phyloP scores from a whole-genome alignment of 2,888 invertebrate species.

The Sialis fuliginosa region DNA sequence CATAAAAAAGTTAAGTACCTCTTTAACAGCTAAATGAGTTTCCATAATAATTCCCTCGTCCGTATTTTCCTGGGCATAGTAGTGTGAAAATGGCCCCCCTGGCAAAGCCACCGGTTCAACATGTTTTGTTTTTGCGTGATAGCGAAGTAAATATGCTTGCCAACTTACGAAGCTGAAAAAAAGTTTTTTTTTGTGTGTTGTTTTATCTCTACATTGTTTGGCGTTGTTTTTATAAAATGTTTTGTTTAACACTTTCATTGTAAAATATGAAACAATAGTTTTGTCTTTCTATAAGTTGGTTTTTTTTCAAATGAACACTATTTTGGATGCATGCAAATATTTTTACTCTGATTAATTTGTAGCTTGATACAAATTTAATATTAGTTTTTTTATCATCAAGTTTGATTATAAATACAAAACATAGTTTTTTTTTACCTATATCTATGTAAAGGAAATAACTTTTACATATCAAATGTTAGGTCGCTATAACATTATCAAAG shows the following conservation, averaged over 20 bases:
- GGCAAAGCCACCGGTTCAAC: slow-evolving; percentile 48
- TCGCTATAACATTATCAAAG: no score
- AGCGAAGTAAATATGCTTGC: slow-evolving; percentile 48
- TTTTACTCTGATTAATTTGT: no score
- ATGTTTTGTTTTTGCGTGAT: slow-evolving; percentile 33
- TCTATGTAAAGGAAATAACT: no score
- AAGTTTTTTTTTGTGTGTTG: background rate
- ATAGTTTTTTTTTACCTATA: no score
- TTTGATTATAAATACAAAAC: no score
- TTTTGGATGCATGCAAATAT: no score
- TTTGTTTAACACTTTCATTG: background rate
- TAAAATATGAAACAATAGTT: background rate
- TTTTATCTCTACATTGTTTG: no score
- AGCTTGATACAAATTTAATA: no score
- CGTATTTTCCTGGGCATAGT: slow-evolving; percentile 60
- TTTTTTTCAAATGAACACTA: no score
- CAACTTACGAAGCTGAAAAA: slow-evolving; percentile 39
- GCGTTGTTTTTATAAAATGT: no score
- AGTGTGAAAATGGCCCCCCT: slow-evolving; percentile 59
- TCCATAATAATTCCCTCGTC: slow-evolving; percentile 72
- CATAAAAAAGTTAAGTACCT: slow-evolving; percentile 26
- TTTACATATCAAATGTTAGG: no score
- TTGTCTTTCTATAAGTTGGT: background rate
- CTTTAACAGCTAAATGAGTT: slow-evolving; percentile 55
- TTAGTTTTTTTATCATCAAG: no score